Conservation (phyloP, 2,888 invertebrate genomes). For the Tolmerus cingulatus region DNA sequence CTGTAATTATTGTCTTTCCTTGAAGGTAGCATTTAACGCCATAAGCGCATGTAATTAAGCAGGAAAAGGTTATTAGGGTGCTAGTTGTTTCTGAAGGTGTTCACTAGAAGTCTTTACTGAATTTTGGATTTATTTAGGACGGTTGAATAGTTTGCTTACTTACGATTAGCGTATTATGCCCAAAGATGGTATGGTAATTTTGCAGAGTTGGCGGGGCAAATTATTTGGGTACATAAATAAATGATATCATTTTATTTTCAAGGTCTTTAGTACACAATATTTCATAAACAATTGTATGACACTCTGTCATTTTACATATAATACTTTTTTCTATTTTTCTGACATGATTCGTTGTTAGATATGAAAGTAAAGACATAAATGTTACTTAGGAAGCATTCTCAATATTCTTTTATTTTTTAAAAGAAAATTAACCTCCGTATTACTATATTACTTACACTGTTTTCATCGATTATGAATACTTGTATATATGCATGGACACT, state of each 20-base stretch:
- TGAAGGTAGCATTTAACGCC: not conserved
- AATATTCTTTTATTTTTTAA: too few species aligned
- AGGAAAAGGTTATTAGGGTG: not conserved
- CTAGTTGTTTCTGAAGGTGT: not conserved
- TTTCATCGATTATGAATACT: too few species aligned
- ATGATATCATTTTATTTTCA: not conserved
- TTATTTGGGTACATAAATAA: not conserved
- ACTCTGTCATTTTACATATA: too few species aligned
- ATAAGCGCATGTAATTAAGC: not conserved
- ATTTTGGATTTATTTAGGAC: not conserved
- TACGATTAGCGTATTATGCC: not conserved
- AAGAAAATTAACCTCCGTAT: too few species aligned
- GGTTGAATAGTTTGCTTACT: not conserved
- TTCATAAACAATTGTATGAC: not conserved
- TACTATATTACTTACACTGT: too few species aligned
- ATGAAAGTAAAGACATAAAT: too few species aligned
- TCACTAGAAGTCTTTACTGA: not conserved
- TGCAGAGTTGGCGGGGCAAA: not conserved
- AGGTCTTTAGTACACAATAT: not conserved
- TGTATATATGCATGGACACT: too few species aligned
- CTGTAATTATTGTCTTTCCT: not conserved
- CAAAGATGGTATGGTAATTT: not conserved
- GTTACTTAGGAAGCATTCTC: too few species aligned
- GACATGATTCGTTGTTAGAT: too few species aligned
- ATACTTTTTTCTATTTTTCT: too few species aligned